phyloP scores from a whole-genome alignment of 2,113 vertebrate species.

The Rhinolophus sinicus region DNA sequence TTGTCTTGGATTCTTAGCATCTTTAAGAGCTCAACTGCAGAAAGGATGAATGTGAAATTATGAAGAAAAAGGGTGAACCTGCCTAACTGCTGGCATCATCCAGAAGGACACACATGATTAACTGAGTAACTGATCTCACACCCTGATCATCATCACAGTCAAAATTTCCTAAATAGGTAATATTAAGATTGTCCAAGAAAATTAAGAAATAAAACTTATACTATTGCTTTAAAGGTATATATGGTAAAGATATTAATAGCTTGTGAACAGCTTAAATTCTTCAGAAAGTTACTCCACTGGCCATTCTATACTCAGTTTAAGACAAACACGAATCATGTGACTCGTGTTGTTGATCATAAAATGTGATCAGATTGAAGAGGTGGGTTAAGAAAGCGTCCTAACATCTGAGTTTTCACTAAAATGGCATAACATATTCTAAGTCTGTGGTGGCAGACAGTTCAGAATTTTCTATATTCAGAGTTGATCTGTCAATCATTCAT shows the following conservation, averaged over 20 bases:
- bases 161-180: not conserved
- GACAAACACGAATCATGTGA: not conserved
- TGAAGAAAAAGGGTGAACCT: not conserved
- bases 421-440: accelerated
- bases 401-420: not conserved
- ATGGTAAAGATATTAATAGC: not conserved
- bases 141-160: not conserved
- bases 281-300: not conserved
- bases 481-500: not conserved
- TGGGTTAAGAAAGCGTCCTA: not conserved
- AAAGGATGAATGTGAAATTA: not conserved
- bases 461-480: not conserved
- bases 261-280: not conserved
- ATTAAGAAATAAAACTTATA: not conserved
- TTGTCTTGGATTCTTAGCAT: not conserved
- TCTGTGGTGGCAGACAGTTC: not conserved
- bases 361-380: not conserved
- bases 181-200: not conserved
- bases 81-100: not conserved
- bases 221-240: not conserved
- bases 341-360: not conserved
- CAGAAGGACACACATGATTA: not conserved
- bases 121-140: not conserved
- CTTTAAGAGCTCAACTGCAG: not conserved
- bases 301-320: not conserved